Evolutionary conservation across 2,797 vertebrate species (phyloP).

Genomic region (Lagocephalus sceleratus): DNA sequence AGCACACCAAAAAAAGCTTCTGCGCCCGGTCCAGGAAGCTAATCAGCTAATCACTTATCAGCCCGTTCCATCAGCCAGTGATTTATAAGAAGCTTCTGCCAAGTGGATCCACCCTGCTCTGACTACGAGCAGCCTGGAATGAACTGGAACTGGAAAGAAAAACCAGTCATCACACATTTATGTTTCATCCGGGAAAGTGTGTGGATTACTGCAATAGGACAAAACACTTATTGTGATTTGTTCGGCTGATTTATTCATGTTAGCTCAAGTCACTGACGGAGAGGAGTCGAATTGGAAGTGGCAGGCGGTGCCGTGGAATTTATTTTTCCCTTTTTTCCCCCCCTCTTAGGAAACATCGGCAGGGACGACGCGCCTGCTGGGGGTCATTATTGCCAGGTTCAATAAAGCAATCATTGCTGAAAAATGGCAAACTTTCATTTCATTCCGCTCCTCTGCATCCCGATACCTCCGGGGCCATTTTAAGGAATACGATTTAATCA

Average conservation of each 20-base stretch:
- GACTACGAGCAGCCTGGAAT: constrained; percentile 34
- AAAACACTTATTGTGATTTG: constrained; percentile 64
- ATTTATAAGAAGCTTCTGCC: constrained; percentile 63
- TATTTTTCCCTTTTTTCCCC: constrained; percentile 10
- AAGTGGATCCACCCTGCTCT: constrained; percentile 55
- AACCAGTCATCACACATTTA: constrained; percentile 50
- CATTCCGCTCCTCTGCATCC: constrained; percentile 28
- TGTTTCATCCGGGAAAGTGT: constrained; percentile 57
- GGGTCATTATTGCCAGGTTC: constrained; percentile 59
- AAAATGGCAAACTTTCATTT: constrained; percentile 66
- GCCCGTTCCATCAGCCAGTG: constrained; percentile 56
- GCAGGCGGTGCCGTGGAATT: too few relatives aligned
- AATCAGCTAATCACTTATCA: constrained; percentile 62
- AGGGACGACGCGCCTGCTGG: constrained; percentile 25
- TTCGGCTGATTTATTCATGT: constrained; percentile 63
- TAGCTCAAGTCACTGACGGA: constrained; percentile 47
- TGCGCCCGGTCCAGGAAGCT: constrained; percentile 43
- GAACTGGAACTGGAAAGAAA: constrained; percentile 27
- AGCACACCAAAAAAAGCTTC: constrained; percentile 35
- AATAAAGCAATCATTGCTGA: constrained; percentile 65
- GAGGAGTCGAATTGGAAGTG: constrained; percentile 40
- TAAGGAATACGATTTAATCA: constrained; percentile 70
- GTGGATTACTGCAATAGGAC: constrained; percentile 58
- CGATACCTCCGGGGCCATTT: constrained; percentile 49
- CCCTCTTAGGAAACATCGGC: constrained; percentile 27